Conservation (phyloP, 2,888 invertebrate genomes). For the Rhagophthalmus giganteus region DNA sequence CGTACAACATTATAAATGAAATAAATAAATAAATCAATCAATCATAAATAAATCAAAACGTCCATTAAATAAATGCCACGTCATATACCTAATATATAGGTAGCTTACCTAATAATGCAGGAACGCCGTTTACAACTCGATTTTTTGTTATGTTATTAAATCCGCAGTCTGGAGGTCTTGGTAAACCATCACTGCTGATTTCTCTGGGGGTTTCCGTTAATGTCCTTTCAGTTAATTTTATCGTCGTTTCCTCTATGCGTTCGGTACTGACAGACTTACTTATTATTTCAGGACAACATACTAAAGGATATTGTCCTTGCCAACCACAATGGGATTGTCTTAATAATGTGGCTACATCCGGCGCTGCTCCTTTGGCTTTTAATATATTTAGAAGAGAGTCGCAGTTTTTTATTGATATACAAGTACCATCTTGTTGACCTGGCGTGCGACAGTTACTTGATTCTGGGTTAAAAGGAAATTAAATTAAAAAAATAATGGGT, state of each 20-base stretch:
- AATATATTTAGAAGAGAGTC: slow-evolving; percentile 57
- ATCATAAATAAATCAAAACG: too few species aligned
- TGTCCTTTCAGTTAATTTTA: slow-evolving; percentile 4
- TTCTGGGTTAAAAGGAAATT: slow-evolving; percentile 32
- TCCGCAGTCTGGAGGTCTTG: slow-evolving; percentile 64
- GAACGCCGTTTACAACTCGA: slow-evolving; percentile 73
- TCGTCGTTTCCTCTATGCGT: slow-evolving; percentile 19
- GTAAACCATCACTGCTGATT: slow-evolving; percentile 33
- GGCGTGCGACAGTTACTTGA: slow-evolving; percentile 58
- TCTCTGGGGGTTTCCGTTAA: slow-evolving; percentile 10
- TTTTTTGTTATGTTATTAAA: slow-evolving; percentile 59
- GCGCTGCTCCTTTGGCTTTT: slow-evolving; percentile 51
- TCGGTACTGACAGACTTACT: slow-evolving; percentile 1
- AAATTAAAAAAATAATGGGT: too few species aligned
- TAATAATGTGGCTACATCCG: slow-evolving; percentile 58
- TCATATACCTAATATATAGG: background rate
- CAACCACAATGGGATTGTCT: slow-evolving; percentile 72
- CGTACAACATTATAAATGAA: too few species aligned
- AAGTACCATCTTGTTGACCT: slow-evolving; percentile 57
- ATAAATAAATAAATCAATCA: too few species aligned
- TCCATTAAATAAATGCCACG: too few species aligned
- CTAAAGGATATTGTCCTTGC: slow-evolving; percentile 65
- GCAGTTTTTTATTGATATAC: slow-evolving; percentile 61
- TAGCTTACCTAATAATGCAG: slow-evolving; percentile 63
- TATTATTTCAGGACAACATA: slow-evolving; percentile 58